Evolutionary conservation across 1,140 invertebrate genomes (phyloP), one percentile per base, ranked within the genome.

Genomic region (Eumaeus atala): DNA sequence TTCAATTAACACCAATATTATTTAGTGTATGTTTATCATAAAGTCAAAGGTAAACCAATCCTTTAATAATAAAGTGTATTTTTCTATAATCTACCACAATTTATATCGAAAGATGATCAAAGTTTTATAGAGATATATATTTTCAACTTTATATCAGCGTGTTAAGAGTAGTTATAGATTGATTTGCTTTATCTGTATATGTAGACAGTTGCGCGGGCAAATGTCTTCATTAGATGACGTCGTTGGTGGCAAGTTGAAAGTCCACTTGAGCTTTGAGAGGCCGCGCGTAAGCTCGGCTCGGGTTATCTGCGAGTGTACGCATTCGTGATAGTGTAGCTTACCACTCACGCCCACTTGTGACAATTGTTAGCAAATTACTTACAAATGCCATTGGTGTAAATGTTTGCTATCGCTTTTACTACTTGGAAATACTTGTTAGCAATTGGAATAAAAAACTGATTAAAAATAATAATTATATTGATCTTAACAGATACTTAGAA

Each of bases 151-250:
- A 44, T 44, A 8, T 2, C 5, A 9, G 10, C 12, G 40, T 17
- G 40, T 44, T 44, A 44, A 14, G 16, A 17, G 14, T 1, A 9
- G 40, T 44, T 44, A 44, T 44, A 9, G 40, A 16, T 44, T 16
- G 40, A 16, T 44, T 64, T 14, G n/a, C n/a, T 1, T 8, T 10
- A 9, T 14, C 40, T 14, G 14, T 16, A 44, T 14, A 44, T 44
- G 51, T 51, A 61, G 54, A 61, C 59, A 59, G 50, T 61, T 65
- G 61, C 49, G 38, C 51, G 63, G 54, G 52, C 48, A 66, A 66
- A 63, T 63, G 64, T 63, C 64, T 66, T 66, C 58, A 66, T 66
- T 63, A 66, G 44, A 56, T 48, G 44, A 36, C 63, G 38, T 57
- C 64, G 64, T 63, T 66, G 64, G 64, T 66, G 64, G 61, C 37